These are phyloP conservation scores for Microtus oregoni DNA, from an alignment of 2,113 vertebrate species.

Conservation along the genomic window DNA sequence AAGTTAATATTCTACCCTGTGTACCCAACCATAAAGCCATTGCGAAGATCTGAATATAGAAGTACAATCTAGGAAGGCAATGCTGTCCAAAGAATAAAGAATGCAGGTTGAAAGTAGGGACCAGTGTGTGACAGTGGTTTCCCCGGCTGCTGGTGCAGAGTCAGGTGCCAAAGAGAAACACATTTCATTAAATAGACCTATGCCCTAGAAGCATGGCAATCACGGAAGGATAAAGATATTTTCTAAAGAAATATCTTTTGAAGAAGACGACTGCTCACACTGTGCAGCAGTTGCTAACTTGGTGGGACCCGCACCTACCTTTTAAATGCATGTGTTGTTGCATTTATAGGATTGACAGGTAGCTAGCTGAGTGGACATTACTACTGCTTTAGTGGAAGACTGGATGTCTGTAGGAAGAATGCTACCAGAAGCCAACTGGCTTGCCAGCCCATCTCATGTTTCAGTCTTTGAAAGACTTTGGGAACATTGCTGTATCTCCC, in stretches of 20 bases:
- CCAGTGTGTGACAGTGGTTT: background rate
- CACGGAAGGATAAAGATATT: constrained; percentile 20
- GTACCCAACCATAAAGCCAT: background rate
- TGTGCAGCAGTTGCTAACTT: constrained; percentile 16
- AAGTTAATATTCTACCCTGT: constrained; percentile 32
- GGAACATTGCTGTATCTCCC: constrained; percentile 25
- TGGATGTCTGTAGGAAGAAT: background rate
- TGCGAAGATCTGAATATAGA: background rate
- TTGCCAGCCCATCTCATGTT: background rate
- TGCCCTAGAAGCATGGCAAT: constrained; percentile 11
- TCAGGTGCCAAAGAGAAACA: background rate
- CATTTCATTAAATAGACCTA: background rate
- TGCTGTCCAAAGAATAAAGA: background rate
- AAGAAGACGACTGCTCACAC: constrained; percentile 10
- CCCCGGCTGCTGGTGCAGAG: background rate
- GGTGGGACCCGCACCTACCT: background rate
- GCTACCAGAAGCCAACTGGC: background rate
- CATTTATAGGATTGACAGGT: background rate
- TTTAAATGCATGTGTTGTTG: constrained; percentile 20
- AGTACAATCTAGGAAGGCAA: constrained; percentile 38
- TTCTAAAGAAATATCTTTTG: constrained; percentile 29
- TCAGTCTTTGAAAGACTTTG: constrained; percentile 32
- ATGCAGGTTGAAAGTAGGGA: background rate
- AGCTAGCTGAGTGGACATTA: background rate
- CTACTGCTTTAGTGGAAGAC: background rate